Evolutionary conservation across 1,140 invertebrate species (phyloP), one percentile per base, ranked within the genome.

Genomic region (Thrips palmi): DNA sequence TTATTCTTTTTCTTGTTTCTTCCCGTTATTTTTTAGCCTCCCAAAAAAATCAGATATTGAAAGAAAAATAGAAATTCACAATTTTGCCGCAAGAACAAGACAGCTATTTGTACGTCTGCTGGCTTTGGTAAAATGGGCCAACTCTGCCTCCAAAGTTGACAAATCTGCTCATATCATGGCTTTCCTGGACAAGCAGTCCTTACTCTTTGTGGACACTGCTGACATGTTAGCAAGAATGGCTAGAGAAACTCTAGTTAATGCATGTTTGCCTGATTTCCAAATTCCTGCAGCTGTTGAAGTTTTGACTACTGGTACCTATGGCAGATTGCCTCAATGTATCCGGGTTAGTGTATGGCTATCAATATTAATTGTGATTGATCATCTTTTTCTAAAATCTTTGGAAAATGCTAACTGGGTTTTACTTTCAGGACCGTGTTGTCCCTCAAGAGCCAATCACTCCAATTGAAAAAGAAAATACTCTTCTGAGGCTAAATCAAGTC

Each of bases 1-100:
- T n/a, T n/a, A n/a, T n/a, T n/a, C n/a, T n/a, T 30, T 37, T 37
- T 32, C 24, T 10, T 37, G 37, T 21, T 37, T 1, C 30, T 35
- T 40, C 43, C 44, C 36, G 24, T 30, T 37, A 42, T 28, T 49
- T 67, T 67, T 28, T 47, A 91, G 86, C 35, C 64, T 97, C 44
- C 92, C 91, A 25, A 65, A 92, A 22, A 97, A 97, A 65, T 92
- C 87, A 12, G 92, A 97, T 52, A 91, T 96, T 78, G 94, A 94
- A 55, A 71, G 91, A 4, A 98, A 98, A 64, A 84, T 97, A 52
- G 92, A 97, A 63, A 97, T 97, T 47, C 92, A 93, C 43, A 86
- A 93, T 57, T 97, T 94, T 63, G 85, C 92, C 33, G 84, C 82
- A 17, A 66, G 88, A 42, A 97, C 92, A 0, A 62, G 93, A 20